Percentiles rank a stretch among this genome's conserved stretches.
phyloP scores from a whole-genome alignment of 1,140 invertebrate genomes.

The Drosophila leontia region DNA sequence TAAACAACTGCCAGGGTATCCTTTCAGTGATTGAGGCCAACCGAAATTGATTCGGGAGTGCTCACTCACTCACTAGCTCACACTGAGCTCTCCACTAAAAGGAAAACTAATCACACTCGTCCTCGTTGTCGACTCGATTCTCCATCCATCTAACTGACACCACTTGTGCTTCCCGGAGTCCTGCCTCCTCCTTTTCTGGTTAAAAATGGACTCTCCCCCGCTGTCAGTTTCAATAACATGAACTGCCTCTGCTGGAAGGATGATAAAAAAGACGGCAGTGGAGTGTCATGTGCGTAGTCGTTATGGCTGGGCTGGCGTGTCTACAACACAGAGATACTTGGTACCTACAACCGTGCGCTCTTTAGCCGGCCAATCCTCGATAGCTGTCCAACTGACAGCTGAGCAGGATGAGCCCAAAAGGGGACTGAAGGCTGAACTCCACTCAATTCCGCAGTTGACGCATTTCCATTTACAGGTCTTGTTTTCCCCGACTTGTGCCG shows the following conservation, averaged over 20 bases:
- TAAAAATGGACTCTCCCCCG: slow-evolving; percentile 41
- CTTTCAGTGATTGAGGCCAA: slow-evolving; percentile 1
- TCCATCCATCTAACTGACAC: slow-evolving; percentile 32
- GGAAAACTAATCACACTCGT: slow-evolving; percentile 38
- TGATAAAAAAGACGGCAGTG: slow-evolving; percentile 6
- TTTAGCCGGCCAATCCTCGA: slow-evolving; percentile 21
- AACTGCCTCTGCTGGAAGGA: slow-evolving; percentile 19
- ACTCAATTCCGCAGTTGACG: slow-evolving; percentile 63
- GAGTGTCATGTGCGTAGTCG: slow-evolving; percentile 42
- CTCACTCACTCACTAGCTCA: neutral
- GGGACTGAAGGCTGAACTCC: slow-evolving; percentile 2
- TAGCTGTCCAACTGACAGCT: slow-evolving; percentile 26
- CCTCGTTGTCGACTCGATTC: slow-evolving; percentile 16
- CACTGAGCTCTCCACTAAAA: neutral
- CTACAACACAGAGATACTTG: neutral
- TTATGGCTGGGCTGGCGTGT: slow-evolving; percentile 30
- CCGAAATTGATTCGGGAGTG: slow-evolving; percentile 22
- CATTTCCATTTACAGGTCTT: slow-evolving; percentile 54
- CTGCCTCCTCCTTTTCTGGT: slow-evolving; percentile 8
- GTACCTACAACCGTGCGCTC: slow-evolving; percentile 26
- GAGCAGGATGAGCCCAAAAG: slow-evolving; percentile 6
- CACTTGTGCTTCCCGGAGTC: neutral
- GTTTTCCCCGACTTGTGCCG: slow-evolving; percentile 26
- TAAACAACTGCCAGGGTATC: too few species aligned
- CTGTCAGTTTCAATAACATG: slow-evolving; percentile 70